Evolutionary conservation across 2,113 vertebrate species (phyloP), one percentile per base, ranked within the genome.

Genomic region (Potamarius usumacintae): DNA sequence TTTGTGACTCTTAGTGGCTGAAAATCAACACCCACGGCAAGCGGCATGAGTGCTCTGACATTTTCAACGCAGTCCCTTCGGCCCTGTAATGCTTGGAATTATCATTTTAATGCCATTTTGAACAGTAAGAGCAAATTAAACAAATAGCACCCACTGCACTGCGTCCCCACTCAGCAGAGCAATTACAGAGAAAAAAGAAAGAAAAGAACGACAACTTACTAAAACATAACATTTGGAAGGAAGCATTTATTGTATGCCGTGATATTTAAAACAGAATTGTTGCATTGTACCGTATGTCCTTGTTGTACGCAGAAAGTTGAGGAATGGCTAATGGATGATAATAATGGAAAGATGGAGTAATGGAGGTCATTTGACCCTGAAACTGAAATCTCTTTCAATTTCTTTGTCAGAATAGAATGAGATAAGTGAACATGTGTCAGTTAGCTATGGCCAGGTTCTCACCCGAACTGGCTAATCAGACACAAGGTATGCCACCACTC

Each of bases 121-220:
- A 86, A 80, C 76, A 65, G 85, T 80, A 80, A 79, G 76, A 86
- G 85, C 76, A 67, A 86, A 86, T 86, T 80, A 86, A 86, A 86
- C 85, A 80, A 86, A 86, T 86, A 86, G 76, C 85, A 79, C 57
- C 76, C 76, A 22, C 57, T 25, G 83, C 71, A 58, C 85, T 20
- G 60, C 58, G 53, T 57, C 74, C 55, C 76, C 76, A 30, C 76
- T 58, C 76, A 65, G 58, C n/a, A 65, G 76, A 67, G 60, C 76
- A 86, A 86, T 80, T 86, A 86, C 74, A 34, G 74, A 6, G 60
- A 34, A 52, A 53, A 52, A 9, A 58, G 14, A 58, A 84, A 14
- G 76, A 42, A 84, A 84, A 57, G 67, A 74, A 82, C 30, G 11
- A 9, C 27, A 17, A 48, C 58, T 1, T 42, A 25, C 18, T 48